Evolutionary conservation across 2,888 invertebrate species (phyloP).

Genomic region (Xylophagus ater): DNA sequence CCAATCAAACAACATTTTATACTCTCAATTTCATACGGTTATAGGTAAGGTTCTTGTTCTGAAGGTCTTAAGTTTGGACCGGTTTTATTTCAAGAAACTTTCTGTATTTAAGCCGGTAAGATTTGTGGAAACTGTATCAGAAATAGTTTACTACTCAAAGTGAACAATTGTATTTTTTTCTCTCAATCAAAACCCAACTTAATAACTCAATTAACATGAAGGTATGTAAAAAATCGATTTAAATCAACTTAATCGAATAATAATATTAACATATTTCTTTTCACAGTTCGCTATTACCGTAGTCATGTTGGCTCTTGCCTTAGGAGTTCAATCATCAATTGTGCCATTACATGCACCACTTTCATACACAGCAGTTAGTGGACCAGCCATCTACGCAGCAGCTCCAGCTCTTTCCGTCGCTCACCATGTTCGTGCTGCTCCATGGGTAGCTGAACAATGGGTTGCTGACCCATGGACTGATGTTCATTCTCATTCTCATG

Average conservation of each 20-base stretch:
- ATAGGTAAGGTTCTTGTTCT: too few species aligned
- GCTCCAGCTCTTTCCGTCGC: slow-evolving; percentile 18
- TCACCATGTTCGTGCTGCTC: slow-evolving; percentile 19
- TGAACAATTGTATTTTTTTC: too few species aligned
- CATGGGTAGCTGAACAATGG: too few species aligned
- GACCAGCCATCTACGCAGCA: slow-evolving; percentile 11
- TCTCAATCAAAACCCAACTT: too few species aligned
- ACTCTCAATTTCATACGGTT: too few species aligned
- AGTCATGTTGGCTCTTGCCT: slow-evolving; percentile 11
- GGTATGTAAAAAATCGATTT: slow-evolving; percentile 22
- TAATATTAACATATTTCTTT: background rate
- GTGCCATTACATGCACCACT: slow-evolving; percentile 13
- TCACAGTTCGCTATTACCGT: slow-evolving; percentile 11
- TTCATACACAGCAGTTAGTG: slow-evolving; percentile 22
- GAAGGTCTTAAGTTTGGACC: too few species aligned
- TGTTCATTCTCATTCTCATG: slow-evolving; percentile 14
- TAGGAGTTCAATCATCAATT: slow-evolving; percentile 9
- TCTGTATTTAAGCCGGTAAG: too few species aligned
- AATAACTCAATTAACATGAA: slow-evolving; percentile 32
- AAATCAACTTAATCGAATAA: background rate
- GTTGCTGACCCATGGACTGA: slow-evolving; percentile 30
- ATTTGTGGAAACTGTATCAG: too few species aligned
- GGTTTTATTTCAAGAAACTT: too few species aligned
- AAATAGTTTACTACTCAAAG: too few species aligned
- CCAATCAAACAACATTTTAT: too few species aligned